Percentiles rank a stretch among this genome's conserved stretches.
Conservation (phyloP, 2,888 invertebrate species). For the Andrena dorsata region DNA sequence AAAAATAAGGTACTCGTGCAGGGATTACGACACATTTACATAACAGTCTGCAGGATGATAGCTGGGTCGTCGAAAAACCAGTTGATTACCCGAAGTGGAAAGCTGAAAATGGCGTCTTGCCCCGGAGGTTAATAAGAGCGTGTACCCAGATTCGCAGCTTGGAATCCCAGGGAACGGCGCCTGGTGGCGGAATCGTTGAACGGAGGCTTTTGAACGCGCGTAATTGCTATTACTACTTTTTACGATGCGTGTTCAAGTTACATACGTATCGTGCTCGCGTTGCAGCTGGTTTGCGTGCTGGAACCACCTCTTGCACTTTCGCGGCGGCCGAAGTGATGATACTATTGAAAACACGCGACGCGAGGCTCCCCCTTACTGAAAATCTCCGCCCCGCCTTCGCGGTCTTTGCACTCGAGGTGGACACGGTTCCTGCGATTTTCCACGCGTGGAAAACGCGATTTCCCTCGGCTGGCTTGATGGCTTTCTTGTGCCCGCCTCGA, state of each 20-base stretch:
- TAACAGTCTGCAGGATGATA: conserved; percentile 1
- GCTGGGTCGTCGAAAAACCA: neutral
- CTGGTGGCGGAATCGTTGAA: neutral
- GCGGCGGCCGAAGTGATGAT: conserved; percentile 10
- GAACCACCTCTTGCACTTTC: conserved; percentile 22
- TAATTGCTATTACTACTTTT: conserved; percentile 33
- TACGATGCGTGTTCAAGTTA: conserved; percentile 5
- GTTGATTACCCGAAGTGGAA: neutral
- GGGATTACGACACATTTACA: conserved; percentile 4
- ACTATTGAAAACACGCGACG: conserved; percentile 46
- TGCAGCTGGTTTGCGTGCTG: conserved; percentile 31
- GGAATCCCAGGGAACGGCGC: neutral
- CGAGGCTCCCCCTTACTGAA: conserved; percentile 7
- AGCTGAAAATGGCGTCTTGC: neutral
- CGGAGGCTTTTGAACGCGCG: neutral
- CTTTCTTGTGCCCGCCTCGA: neutral
- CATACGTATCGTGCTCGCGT: neutral
- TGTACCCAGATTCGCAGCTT: neutral
- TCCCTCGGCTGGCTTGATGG: neutral
- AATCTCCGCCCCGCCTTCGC: conserved; percentile 27
- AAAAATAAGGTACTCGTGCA: neutral
- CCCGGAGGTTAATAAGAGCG: conserved; percentile 13
- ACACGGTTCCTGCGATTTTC: conserved; percentile 1
- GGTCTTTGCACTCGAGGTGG: conserved; percentile 19
- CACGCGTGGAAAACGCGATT: conserved; percentile 6